These are phyloP conservation scores for Microctenopoma steveboyesi DNA, from an alignment of 2,797 vertebrate genomes.

Conservation along the genomic window DNA sequence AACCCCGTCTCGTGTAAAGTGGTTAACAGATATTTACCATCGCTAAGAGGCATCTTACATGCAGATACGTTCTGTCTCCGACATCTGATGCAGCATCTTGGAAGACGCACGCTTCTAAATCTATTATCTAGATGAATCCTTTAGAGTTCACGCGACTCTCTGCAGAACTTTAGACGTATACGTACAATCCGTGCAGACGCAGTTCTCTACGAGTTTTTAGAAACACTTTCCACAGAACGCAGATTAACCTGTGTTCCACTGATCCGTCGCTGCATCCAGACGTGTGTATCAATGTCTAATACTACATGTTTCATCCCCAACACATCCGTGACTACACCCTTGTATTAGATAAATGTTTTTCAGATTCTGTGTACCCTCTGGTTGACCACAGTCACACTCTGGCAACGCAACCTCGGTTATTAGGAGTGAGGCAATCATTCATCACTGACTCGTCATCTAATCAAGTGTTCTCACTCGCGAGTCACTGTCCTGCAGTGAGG, in stretches of 20 bases:
- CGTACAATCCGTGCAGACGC: no score
- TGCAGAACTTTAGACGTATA: no score
- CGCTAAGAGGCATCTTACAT: no score
- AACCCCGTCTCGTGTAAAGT: no score
- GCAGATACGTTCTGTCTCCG: no score
- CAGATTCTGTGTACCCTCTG: not conserved
- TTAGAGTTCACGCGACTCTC: not conserved
- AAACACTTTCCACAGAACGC: no score
- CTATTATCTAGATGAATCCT: no score
- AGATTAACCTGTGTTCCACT: not conserved
- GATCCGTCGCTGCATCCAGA: not conserved
- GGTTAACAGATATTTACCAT: no score
- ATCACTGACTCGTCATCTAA: constrained; percentile 18
- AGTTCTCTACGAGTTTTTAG: no score
- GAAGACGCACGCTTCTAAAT: no score
- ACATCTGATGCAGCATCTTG: no score
- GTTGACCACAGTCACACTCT: constrained; percentile 4
- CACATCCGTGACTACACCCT: not conserved
- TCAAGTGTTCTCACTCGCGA: not conserved
- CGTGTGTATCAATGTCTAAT: no score
- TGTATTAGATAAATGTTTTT: constrained; percentile 1
- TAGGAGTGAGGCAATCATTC: constrained; percentile 20
- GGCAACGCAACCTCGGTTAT: constrained; percentile 15
- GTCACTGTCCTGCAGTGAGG: constrained; percentile 5
- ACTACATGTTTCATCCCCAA: not conserved